Conservation (phyloP, 2,797 vertebrate species). For the Chaenodraco wilsoni region DNA sequence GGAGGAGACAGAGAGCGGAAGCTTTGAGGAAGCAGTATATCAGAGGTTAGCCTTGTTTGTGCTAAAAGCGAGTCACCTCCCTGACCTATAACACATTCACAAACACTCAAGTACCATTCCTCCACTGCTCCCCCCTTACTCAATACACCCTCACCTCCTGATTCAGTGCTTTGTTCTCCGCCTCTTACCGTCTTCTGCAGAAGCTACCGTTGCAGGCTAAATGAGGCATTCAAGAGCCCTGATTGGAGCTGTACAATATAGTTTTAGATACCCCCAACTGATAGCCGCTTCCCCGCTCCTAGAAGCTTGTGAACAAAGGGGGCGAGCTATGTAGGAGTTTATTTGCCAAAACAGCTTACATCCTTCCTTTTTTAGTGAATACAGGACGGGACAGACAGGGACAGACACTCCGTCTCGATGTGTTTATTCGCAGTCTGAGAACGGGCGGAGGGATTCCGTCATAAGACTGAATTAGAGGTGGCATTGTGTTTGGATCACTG, state of each 20-base stretch:
- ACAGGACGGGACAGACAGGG: conserved; percentile 77
- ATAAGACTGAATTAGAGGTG: conserved; percentile 75
- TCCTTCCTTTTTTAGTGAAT: conserved; percentile 85
- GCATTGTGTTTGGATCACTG: conserved; percentile 68
- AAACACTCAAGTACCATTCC: conserved; percentile 77
- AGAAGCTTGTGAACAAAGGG: conserved; percentile 80
- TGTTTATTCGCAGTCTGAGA: conserved; percentile 80
- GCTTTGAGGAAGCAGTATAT: conserved; percentile 87
- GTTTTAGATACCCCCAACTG: conserved; percentile 83
- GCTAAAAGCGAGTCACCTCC: conserved; percentile 82
- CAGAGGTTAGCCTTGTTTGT: conserved; percentile 85
- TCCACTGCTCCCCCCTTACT: conserved; percentile 14
- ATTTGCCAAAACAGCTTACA: conserved; percentile 85
- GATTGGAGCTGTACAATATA: conserved; percentile 79
- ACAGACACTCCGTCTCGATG: conserved; percentile 81
- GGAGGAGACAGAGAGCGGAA: conserved; percentile 56
- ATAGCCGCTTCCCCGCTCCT: conserved; percentile 75
- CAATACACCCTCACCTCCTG: conserved; percentile 51
- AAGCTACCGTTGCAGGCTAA: conserved; percentile 63
- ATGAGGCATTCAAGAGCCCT: conserved; percentile 76
- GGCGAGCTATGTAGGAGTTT: conserved; percentile 75
- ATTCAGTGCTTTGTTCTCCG: conserved; percentile 72
- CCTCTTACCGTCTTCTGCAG: conserved; percentile 42
- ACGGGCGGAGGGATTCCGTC: conserved; percentile 67
- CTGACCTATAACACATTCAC: conserved; percentile 89